Percentiles rank a stretch among this genome's conserved stretches.
Conservation (phyloP, 2,888 invertebrate species). For the Oxycera nigricornis region DNA sequence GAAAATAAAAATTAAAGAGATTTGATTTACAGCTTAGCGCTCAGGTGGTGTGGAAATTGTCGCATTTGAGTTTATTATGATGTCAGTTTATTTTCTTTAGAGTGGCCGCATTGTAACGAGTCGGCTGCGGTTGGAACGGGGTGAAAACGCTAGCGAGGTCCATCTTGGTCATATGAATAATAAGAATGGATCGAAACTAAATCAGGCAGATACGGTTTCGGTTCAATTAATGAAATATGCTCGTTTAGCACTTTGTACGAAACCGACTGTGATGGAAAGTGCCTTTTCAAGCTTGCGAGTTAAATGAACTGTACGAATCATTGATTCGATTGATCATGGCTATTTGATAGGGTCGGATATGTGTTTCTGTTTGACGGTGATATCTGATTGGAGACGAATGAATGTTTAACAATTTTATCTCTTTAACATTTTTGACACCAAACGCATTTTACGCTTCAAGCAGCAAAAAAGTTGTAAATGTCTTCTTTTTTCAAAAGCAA, state of each 20-base stretch:
- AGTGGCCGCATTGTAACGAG: constrained; percentile 7
- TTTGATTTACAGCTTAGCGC: constrained; percentile 38
- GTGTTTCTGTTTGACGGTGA: constrained; percentile 6
- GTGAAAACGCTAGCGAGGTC: neutral
- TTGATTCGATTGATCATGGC: constrained; percentile 26
- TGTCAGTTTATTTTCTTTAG: constrained; percentile 11
- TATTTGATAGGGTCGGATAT: constrained; percentile 18
- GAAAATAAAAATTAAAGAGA: constrained; percentile 36
- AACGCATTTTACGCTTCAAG: too few relatives aligned
- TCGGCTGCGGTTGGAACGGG: neutral
- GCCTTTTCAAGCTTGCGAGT: neutral
- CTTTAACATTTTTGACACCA: too few relatives aligned
- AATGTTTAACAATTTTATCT: too few relatives aligned
- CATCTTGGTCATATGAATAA: constrained; percentile 7
- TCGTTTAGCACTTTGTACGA: constrained; percentile 29
- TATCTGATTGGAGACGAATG: neutral
- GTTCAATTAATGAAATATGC: constrained; percentile 36
- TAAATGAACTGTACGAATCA: constrained; percentile 29
- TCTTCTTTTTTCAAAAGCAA: too few relatives aligned
- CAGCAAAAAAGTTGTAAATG: too few relatives aligned
- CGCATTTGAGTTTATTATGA: constrained; percentile 39
- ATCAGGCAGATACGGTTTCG: constrained; percentile 34
- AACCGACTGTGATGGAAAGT: constrained; percentile 22
- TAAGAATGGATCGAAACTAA: constrained; percentile 27
- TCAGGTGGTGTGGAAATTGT: constrained; percentile 40